phyloP scores from a whole-genome alignment of 1,140 invertebrate genomes.

The Lepidotrigona ventralis region DNA sequence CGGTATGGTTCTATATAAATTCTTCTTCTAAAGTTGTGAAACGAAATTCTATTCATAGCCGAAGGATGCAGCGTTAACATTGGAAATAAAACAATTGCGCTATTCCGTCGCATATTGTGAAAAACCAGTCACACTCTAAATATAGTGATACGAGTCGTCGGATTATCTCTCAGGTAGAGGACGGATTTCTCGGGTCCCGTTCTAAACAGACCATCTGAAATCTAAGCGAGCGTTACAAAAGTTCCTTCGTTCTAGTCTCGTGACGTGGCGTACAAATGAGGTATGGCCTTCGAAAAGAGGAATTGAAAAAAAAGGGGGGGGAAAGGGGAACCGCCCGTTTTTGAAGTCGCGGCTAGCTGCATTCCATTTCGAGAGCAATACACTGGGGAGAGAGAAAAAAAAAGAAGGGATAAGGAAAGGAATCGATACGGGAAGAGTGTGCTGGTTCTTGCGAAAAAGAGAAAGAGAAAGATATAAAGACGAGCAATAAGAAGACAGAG shows the following conservation, averaged over 20 bases:
- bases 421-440: constrained; percentile 14
- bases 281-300: not conserved
- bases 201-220: not conserved
- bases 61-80: not conserved
- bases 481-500: not conserved
- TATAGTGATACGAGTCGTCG: constrained; percentile 1
- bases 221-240: constrained; percentile 12
- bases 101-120: not conserved
- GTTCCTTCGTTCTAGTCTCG: not conserved
- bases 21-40: not conserved
- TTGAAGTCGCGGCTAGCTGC: constrained; percentile 1
- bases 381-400: not conserved
- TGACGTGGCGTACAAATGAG: not conserved
- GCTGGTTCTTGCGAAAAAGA: constrained; percentile 32
- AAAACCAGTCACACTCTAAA: constrained; percentile 34
- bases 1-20: not conserved
- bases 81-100: not conserved
- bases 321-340: not conserved
- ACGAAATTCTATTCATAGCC: not conserved
- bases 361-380: not conserved
- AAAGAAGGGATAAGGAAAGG: not conserved
- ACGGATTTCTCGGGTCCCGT: not conserved
- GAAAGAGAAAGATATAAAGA: constrained; percentile 14
- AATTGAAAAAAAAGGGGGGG: not conserved
- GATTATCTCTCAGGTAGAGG: not conserved